These are phyloP conservation scores for Apistogramma diplotaenia DNA, from an alignment of 2,113 vertebrate genomes.

Conservation along the genomic window DNA sequence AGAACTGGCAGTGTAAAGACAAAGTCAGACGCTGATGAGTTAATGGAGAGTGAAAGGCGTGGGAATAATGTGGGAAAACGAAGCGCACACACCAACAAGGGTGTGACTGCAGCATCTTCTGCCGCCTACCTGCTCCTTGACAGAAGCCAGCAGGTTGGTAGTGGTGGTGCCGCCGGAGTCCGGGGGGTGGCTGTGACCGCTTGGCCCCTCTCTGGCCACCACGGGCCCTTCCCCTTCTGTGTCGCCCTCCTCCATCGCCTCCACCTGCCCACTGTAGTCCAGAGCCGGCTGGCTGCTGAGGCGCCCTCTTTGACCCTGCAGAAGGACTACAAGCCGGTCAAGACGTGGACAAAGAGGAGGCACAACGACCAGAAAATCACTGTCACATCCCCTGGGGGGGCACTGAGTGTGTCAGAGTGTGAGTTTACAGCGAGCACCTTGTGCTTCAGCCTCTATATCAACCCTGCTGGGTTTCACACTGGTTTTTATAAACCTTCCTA, in stretches of 20 bases:
- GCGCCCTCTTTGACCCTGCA: slow-evolving; percentile 53
- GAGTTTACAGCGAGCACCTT: not conserved
- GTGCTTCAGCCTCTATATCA: not conserved
- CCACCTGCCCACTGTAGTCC: slow-evolving; percentile 18
- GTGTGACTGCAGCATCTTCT: slow-evolving; percentile 25
- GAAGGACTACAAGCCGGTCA: slow-evolving; percentile 38
- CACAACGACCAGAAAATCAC: not conserved
- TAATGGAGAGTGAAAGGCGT: not conserved
- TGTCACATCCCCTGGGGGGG: not conserved
- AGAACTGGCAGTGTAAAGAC: not conserved
- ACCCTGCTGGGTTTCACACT: not conserved
- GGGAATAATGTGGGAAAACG: not conserved
- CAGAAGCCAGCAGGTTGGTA: slow-evolving; percentile 70
- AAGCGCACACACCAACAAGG: not conserved
- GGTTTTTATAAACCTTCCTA: not conserved
- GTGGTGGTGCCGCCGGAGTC: slow-evolving; percentile 32
- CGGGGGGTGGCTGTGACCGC: slow-evolving; percentile 13
- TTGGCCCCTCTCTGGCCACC: slow-evolving; percentile 52
- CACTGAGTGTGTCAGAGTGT: not conserved
- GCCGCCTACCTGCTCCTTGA: slow-evolving; percentile 72
- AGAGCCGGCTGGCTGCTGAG: slow-evolving; percentile 42
- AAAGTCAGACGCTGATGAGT: not conserved
- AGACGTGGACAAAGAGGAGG: slow-evolving; percentile 16
- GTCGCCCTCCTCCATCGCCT: slow-evolving; percentile 64
- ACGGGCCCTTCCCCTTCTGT: slow-evolving; percentile 53